Evolutionary conservation across 2,888 invertebrate species (phyloP), one percentile per base, ranked within the genome.

Genomic region (Apodemia hepburni): DNA sequence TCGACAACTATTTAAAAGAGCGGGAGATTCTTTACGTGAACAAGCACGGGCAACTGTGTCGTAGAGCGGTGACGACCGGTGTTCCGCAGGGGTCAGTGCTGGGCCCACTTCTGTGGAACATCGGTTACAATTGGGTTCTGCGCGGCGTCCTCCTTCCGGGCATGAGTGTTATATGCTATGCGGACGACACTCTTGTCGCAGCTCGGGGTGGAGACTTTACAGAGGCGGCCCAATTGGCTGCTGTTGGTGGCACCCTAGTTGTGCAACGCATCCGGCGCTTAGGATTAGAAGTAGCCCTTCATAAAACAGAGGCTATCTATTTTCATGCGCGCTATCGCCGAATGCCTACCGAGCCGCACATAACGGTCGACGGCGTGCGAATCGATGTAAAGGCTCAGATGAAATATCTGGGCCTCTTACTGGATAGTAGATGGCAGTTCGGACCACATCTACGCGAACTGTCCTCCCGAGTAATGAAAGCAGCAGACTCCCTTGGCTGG

Each of bases 251-350:
- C 4, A 3, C 45, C 2, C 45, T 45, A n/a, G 18, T 59, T 6
- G 38, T 35, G 22, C n/a, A 38, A n/a, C 35, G 45, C 9, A 58
- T 58, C 27, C 38, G 27, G 27, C 11, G 42, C 9, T 9, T 60
- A 18, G 63, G 58, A 6, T 49, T 63, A 5, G 7, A 18, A n/a
- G 58, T 64, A 38, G 60, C 58, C 7, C 58, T 59, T 15, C 7
- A 57, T 8, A 66, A 64, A 33, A 64, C 62, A 6, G 61, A 61
- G 60, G 60, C 60, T n/a, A 7, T 65, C 11, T 61, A 61, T 7
- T 49, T 49, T 35, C 45, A 63, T 15, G 65, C 60, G 60, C 62
- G 64, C 11, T 61, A 63, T 27, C 49, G 54, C n/a, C n/a, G n/a
- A n/a, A n/a, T n/a, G n/a, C n/a, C n/a, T n/a, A n/a, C n/a, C n/a